Percentiles rank a stretch among this genome's conserved stretches.
Evolutionary conservation across 1,140 invertebrate species (phyloP).

Genomic region (Callitettix versicolor): DNA sequence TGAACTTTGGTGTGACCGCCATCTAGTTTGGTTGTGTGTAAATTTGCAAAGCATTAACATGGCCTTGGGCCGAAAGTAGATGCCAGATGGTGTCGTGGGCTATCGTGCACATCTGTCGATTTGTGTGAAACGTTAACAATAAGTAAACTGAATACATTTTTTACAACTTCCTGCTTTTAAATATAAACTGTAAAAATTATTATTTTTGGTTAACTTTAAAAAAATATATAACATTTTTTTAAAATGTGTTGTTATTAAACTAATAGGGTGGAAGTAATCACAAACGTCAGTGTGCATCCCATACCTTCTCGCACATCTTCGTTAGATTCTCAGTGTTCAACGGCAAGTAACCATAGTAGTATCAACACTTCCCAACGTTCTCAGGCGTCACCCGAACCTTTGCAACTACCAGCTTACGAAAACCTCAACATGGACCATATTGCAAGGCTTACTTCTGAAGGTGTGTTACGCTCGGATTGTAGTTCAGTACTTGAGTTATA

Average conservation of each 20-base stretch:
- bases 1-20: too few relatives aligned
- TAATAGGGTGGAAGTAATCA: conserved; percentile 1
- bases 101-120: too few relatives aligned
- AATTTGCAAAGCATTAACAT: too few relatives aligned
- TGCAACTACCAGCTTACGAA: conserved; percentile 50
- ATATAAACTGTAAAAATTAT: too few relatives aligned
- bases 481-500: too few relatives aligned
- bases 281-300: not conserved
- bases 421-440: conserved; percentile 89
- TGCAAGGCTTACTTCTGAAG: conserved; percentile 71
- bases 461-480: too few relatives aligned
- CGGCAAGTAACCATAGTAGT: conserved; percentile 10
- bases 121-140: too few relatives aligned
- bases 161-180: too few relatives aligned
- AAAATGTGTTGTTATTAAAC: not conserved
- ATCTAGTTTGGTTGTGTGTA: too few relatives aligned
- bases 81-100: too few relatives aligned
- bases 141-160: too few relatives aligned
- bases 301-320: conserved; percentile 21
- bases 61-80: too few relatives aligned
- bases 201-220: not conserved
- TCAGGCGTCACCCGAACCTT: conserved; percentile 12
- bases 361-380: conserved; percentile 6
- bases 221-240: not conserved
- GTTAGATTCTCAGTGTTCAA: conserved; percentile 22